Base-by-base conservation (phyloP, 2,888 invertebrate species). In the Noctua comes region DNA sequence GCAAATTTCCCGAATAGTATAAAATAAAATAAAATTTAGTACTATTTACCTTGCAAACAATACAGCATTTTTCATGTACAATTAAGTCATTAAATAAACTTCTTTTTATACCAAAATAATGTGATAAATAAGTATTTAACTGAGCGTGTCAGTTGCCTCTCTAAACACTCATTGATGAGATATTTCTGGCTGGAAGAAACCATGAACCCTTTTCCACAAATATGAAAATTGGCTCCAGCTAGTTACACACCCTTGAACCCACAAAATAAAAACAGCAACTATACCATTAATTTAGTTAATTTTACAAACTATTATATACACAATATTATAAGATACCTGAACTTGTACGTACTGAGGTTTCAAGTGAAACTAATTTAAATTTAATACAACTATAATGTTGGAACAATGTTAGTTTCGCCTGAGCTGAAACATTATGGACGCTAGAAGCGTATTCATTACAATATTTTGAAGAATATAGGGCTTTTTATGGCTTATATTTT, bases 291-390 rank as follows among this genome's bases (percentile, higher is more conserved):
- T 46, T 54, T 18, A 79, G 13, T 24, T 64, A 18, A 78, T 72
- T 71, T 71, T 46, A 27, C 46, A 36, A 72, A 72, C 62, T 46
- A 51, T 48, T 69, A 43, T n/a, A 62, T 54, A 59, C 21, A 46
- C 27, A 54, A 27, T 36, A 46, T 80, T 36, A 46, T 46, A 24
- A 36, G 27, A 80, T 73, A 73, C 16, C 43, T 54, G 62, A 79
- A 27, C 1, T 27, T 7, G 0, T 36, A 43, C 7, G 4, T 36
- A 21, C 7, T 73, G 27, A 24, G 64, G 81, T 81, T 81, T 36
- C 64, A 16, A 11, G 46, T 27, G 21, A 54, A 81, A 73, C 81
- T 73, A 54, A 81, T 64, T 78, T 81, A 24, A 46, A 71, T 54
- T 64, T 46, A 64, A 54, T 46, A 46, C 24, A 36, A 65, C 18